These are phyloP conservation scores for Pangasius sanitwongsei DNA, from an alignment of 2,797 vertebrate species.

Conservation along the genomic window DNA sequence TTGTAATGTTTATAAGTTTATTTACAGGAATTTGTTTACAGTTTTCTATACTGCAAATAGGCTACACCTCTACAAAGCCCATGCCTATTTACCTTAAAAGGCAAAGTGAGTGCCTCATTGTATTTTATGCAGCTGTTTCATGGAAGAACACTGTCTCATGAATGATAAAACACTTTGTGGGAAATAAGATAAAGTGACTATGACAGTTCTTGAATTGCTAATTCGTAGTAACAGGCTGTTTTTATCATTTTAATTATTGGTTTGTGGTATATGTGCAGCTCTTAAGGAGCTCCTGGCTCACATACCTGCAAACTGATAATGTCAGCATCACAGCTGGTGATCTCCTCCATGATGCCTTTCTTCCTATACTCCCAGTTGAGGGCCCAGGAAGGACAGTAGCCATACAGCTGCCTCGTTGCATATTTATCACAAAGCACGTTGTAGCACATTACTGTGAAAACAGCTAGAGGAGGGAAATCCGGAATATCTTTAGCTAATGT, in stretches of 20 bases:
- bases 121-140: neutral
- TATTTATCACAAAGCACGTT: constrained; percentile 99
- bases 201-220: neutral
- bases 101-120: neutral
- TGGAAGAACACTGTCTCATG: neutral
- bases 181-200: neutral
- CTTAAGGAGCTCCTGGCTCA: neutral
- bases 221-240: neutral
- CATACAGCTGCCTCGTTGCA: constrained; percentile 96
- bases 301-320: constrained; percentile 97
- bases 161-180: neutral
- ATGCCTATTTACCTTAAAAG: neutral
- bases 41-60: neutral
- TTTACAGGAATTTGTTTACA: too few relatives aligned
- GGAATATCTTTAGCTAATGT: neutral
- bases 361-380: constrained; percentile 98
- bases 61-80: neutral
- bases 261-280: neutral
- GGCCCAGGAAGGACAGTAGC: constrained; percentile 98
- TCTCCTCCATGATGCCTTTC: constrained; percentile 99
- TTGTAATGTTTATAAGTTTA: neutral
- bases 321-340: constrained; percentile 94
- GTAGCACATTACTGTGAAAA: constrained; percentile 98
- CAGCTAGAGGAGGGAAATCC: constrained; percentile 70
- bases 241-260: neutral